Base-by-base conservation (phyloP, 1,140 invertebrate species). In the Frieseomelitta varia region DNA sequence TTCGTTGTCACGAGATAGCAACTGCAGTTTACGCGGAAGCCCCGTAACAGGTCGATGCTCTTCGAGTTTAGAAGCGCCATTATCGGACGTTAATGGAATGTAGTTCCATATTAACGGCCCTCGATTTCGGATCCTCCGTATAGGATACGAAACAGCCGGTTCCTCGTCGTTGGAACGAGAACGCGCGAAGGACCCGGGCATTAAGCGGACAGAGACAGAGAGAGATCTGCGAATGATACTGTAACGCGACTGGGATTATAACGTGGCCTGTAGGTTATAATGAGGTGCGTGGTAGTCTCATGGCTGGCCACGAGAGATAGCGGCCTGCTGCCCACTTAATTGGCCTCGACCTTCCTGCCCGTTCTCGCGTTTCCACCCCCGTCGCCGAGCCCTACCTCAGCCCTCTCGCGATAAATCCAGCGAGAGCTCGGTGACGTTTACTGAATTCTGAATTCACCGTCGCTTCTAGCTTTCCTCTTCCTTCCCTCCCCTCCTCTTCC, bases 281-380 rank as follows among this genome's bases (percentile, higher is more conserved):
- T 92, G 91, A 92, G 92, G 86, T 90, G 92, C 91, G 88, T 91
- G 87, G 85, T 88, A 89, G 90, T 91, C 90, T 87, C 88, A 89
- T 88, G 87, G 85, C 91, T 92, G 92, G 87, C 84, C 87, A 86
- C 85, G 87, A 87, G 88, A 92, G 91, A 92, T 92, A 92, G 91
- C 90, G 85, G 81, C 79, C 74, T 71, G 83, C 83, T 88, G 90
- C 86, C 85, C 91, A 88, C 88, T 91, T 92, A 92, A 92, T 92
- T 92, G 90, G 87, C 88, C 90, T 80, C 90, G 68, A 90, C 90
- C 88, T 87, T 83, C 81, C 76, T 47, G 79, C 63, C 89, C 87
- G 85, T 84, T 84, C 78, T 82, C 86, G 81, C 86, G 76, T 81
- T 90, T 69, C 81, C 86, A 84, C 61, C 85, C 80, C 82, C 72